phyloP scores from a whole-genome alignment of 2,113 vertebrate species.

The Neodon shergylaensis region DNA sequence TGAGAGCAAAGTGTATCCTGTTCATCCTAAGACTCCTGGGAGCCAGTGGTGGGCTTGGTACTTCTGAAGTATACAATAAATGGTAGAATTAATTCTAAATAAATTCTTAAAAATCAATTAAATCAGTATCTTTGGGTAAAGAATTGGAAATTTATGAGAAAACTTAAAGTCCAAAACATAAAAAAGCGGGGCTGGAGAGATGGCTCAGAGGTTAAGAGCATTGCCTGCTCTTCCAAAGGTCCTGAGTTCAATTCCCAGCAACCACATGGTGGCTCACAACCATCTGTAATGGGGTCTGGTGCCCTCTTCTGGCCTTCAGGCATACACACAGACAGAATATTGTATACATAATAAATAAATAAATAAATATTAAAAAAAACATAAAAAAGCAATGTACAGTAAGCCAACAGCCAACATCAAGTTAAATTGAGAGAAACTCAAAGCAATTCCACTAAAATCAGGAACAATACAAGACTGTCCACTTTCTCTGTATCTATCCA shows the following conservation, averaged over 20 bases:
- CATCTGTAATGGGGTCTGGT: too few relatives aligned
- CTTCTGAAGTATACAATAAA: background rate
- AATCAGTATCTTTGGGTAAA: conserved; percentile 60
- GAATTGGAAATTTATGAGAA: conserved; percentile 45
- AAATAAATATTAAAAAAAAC: too few relatives aligned
- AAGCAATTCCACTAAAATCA: background rate
- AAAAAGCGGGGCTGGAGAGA: too few relatives aligned
- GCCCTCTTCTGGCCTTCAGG: too few relatives aligned
- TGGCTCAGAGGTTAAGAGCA: too few relatives aligned
- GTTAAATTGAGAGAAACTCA: background rate
- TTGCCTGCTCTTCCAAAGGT: too few relatives aligned
- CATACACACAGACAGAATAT: too few relatives aligned
- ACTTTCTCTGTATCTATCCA: background rate
- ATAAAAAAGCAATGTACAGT: background rate
- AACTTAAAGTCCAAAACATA: conserved; percentile 46
- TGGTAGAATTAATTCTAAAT: conserved; percentile 53
- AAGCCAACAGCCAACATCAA: background rate
- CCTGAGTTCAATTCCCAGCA: too few relatives aligned
- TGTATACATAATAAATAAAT: too few relatives aligned
- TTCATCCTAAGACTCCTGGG: conserved; percentile 12
- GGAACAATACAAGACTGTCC: background rate
- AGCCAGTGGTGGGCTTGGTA: background rate
- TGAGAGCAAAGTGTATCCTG: background rate
- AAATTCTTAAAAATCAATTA: conserved; percentile 21
- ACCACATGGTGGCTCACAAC: too few relatives aligned